Evolutionary conservation across 2,888 invertebrate genomes (phyloP).

Genomic region (Eilema griseolum): DNA sequence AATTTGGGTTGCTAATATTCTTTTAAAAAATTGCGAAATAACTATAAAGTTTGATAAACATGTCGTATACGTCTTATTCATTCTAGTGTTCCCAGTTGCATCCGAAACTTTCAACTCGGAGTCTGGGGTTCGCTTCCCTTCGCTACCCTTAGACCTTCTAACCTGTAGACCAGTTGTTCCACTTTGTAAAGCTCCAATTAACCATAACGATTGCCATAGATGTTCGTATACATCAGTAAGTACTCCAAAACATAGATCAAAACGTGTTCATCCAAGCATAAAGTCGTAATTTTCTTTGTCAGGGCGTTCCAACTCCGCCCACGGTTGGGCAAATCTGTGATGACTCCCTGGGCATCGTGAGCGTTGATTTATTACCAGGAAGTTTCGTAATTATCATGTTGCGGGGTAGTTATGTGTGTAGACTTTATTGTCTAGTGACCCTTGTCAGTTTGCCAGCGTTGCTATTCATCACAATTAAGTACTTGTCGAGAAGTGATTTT

Average conservation of each 20-base stretch:
- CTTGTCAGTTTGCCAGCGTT: neutral
- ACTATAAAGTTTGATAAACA: no score
- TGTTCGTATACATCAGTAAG: neutral
- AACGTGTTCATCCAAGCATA: slow-evolving; percentile 44
- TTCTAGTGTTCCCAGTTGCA: no score
- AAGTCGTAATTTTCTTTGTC: slow-evolving; percentile 59
- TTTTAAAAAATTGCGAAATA: no score
- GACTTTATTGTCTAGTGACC: neutral
- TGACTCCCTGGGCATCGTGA: slow-evolving; percentile 52
- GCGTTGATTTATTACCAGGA: slow-evolving; percentile 50
- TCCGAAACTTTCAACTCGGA: no score
- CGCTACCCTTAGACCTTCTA: no score
- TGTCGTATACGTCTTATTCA: no score
- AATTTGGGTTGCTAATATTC: no score
- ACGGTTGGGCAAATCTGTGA: slow-evolving; percentile 60
- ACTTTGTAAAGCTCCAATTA: no score
- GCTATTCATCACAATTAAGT: neutral
- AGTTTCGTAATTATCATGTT: slow-evolving; percentile 45
- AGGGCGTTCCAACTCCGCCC: slow-evolving; percentile 70
- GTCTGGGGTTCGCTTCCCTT: no score
- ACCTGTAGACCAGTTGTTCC: no score
- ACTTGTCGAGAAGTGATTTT: neutral
- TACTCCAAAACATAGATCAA: slow-evolving; percentile 47
- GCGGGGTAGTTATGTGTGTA: slow-evolving; percentile 20
- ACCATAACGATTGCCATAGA: no score